Conservation (phyloP, 1,140 invertebrate genomes). For the Drosophila asahinai region DNA sequence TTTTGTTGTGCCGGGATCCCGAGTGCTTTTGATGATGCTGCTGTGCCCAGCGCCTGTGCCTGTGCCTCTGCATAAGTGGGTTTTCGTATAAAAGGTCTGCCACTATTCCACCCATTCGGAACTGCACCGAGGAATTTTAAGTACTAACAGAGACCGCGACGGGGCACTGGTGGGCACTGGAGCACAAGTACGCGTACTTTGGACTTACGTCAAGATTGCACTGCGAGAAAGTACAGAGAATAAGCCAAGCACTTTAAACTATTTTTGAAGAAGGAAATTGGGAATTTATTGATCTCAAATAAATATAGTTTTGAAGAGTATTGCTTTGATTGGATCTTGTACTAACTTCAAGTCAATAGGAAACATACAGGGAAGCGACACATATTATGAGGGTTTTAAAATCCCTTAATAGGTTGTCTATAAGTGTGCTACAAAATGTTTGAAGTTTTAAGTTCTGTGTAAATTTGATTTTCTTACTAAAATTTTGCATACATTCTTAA, state of each 20-base stretch:
- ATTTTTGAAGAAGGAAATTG: background rate
- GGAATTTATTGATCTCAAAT: background rate
- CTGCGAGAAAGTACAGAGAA: background rate
- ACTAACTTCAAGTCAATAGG: background rate
- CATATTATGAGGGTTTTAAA: no score
- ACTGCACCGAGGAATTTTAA: slow-evolving; percentile 75
- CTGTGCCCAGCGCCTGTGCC: background rate
- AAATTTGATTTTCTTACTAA: no score
- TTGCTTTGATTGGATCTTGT: background rate
- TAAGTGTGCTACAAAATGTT: no score
- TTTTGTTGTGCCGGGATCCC: slow-evolving; percentile 17
- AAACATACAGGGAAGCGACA: no score
- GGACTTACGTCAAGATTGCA: slow-evolving; percentile 67
- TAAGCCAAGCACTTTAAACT: background rate
- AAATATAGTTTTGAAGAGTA: background rate
- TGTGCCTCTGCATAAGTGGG: slow-evolving; percentile 39
- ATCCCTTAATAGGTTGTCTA: no score
- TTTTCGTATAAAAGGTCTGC: slow-evolving; percentile 29
- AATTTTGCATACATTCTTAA: no score
- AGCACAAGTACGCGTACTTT: slow-evolving; percentile 54
- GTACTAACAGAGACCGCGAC: slow-evolving; percentile 51
- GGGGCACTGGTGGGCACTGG: slow-evolving; percentile 28
- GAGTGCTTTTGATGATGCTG: slow-evolving; percentile 42
- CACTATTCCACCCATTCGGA: slow-evolving; percentile 13
- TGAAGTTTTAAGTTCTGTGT: no score